phyloP scores from a whole-genome alignment of 2,888 invertebrate genomes.

The Stenichneumon culpator region DNA sequence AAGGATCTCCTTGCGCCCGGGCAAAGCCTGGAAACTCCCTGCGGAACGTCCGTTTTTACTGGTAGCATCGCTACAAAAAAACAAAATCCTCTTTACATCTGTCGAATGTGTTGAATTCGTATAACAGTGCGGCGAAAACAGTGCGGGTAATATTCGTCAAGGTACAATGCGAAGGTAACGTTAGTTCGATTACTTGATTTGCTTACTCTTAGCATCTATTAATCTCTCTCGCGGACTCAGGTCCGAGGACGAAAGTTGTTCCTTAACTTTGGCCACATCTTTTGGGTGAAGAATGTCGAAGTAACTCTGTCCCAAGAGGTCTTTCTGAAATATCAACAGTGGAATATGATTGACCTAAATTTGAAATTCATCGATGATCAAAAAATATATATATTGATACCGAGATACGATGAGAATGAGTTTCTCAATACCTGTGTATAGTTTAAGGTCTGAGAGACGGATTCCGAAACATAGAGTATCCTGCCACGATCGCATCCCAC shows the following conservation, averaged over 20 bases:
- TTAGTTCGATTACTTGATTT: constrained; percentile 23
- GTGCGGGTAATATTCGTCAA: neutral
- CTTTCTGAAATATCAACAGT: constrained; percentile 87
- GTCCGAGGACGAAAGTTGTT: constrained; percentile 96
- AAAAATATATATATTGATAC: neutral
- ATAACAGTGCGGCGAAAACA: neutral
- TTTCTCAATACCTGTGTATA: constrained; percentile 90
- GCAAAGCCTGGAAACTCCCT: constrained; percentile 91
- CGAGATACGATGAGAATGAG: neutral
- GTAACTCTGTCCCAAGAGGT: constrained; percentile 96
- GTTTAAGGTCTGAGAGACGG: constrained; percentile 93
- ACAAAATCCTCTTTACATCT: neutral
- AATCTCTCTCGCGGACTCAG: constrained; percentile 94
- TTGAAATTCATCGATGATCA: neutral
- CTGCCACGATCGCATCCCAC: constrained; percentile 97
- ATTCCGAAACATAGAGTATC: constrained; percentile 95
- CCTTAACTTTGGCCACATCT: constrained; percentile 97
- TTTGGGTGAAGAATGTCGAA: constrained; percentile 98
- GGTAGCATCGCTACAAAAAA: constrained; percentile 92
- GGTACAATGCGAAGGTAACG: neutral
- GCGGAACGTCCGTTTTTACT: constrained; percentile 93
- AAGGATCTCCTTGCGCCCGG: constrained; percentile 96
- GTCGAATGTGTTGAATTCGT: neutral
- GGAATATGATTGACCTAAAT: neutral
- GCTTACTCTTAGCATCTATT: constrained; percentile 96